Evolutionary conservation across 2,797 vertebrate genomes (phyloP).

Genomic region (Enteromius trimaculatus): DNA sequence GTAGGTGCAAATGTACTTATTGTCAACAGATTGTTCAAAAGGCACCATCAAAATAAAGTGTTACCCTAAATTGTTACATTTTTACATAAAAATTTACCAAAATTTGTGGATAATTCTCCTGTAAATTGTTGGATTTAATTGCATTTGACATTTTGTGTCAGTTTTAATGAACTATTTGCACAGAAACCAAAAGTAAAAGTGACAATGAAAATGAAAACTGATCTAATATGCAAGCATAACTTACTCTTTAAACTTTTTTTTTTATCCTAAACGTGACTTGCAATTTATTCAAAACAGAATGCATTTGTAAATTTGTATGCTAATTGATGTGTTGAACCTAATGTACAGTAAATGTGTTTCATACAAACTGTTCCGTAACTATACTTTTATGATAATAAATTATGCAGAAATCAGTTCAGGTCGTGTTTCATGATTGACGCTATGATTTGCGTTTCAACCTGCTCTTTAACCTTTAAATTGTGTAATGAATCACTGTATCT

Average conservation of each 20-base stretch:
- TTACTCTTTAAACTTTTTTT: not conserved
- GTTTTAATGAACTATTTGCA: not conserved
- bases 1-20: too few relatives aligned
- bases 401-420: not conserved
- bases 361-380: not conserved
- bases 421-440: not conserved
- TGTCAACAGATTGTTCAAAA: too few relatives aligned
- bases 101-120: not conserved
- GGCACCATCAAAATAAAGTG: too few relatives aligned
- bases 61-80: too few relatives aligned
- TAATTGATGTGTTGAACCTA: not conserved
- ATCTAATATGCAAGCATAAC: not conserved
- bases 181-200: not conserved
- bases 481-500: constrained; percentile 1
- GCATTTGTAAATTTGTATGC: not conserved
- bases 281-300: not conserved
- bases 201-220: too few relatives aligned
- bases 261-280: not conserved
- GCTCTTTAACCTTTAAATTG: not conserved
- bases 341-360: not conserved
- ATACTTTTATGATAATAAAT: not conserved
- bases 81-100: not conserved
- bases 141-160: not conserved
- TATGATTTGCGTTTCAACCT: not conserved
- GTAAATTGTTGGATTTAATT: not conserved